A percentile compares a stretch with the other conserved stretches of the same genome.
Conservation (phyloP, 2,888 invertebrate species). For the Stictocephala bisonia region DNA sequence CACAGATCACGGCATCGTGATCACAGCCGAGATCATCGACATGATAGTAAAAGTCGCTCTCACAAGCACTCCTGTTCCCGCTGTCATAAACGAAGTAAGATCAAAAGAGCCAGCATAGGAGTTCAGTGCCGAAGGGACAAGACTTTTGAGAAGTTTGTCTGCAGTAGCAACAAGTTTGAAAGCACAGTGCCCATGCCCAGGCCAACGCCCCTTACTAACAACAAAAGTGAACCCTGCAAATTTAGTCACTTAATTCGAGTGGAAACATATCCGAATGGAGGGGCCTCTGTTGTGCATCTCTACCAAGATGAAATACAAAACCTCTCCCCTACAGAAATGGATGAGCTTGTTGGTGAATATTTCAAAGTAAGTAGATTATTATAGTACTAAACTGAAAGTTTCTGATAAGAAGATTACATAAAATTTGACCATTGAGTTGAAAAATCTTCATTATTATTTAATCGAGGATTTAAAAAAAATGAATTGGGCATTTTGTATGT, state of each 20-base stretch:
- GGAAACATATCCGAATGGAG: slow-evolving; percentile 95
- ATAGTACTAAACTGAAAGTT: too few relatives aligned
- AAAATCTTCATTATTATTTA: too few relatives aligned
- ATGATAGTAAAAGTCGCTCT: slow-evolving; percentile 1
- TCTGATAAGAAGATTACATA: too few relatives aligned
- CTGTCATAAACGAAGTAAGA: slow-evolving; percentile 77
- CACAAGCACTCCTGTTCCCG: slow-evolving; percentile 68
- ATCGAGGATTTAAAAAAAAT: too few relatives aligned
- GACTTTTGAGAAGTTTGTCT: slow-evolving; percentile 58
- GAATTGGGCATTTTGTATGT: too few relatives aligned
- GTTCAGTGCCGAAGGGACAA: slow-evolving; percentile 76
- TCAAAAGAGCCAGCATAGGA: slow-evolving; percentile 77
- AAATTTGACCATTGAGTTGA: too few relatives aligned
- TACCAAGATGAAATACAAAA: slow-evolving; percentile 91
- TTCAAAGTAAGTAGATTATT: too few relatives aligned
- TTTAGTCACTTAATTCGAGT: slow-evolving; percentile 77
- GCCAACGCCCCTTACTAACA: slow-evolving; percentile 53
- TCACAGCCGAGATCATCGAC: neutral
- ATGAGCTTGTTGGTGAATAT: slow-evolving; percentile 87
- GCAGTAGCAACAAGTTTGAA: slow-evolving; percentile 32
- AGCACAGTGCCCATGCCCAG: slow-evolving; percentile 51
- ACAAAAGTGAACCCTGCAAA: slow-evolving; percentile 53
- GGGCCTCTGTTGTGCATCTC: slow-evolving; percentile 89
- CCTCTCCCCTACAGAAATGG: slow-evolving; percentile 76
- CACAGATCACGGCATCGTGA: slow-evolving; percentile 14